Evolutionary conservation across 2,113 vertebrate genomes (phyloP), one percentile per base, ranked within the genome.

Genomic region (Arizona elegans): DNA sequence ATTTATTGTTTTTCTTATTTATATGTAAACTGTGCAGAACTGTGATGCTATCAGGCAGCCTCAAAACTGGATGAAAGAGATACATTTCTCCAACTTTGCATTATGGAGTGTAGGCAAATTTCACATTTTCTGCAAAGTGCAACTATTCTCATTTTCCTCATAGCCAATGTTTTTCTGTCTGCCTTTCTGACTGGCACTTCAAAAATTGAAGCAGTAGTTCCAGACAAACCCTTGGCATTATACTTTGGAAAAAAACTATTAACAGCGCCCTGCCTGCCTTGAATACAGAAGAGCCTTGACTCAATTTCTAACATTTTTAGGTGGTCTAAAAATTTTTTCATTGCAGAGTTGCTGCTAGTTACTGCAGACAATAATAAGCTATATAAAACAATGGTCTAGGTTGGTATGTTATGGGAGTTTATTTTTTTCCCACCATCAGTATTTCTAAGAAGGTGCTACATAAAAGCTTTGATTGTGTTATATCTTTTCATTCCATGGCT

Each of bases 391-490:
- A 1, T 24, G 29, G 21, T 81, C 23, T 19, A 52, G 33, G 3
- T 11, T 53, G 47, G 2, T n/a, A 53, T 33, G 65, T 17, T 17
- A 53, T 75, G 89, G 6, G 4, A 75, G 50, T 19, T 52, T 62
- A 50, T 29, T 70, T 11, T 55, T 9, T 81, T 91, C 53, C 23
- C 38, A 33, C 5, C 65, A 75, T 33, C 65, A 17, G n/a, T 75
- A 75, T 75, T 75, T 75, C 65, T 75, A n/a, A 91, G 91, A 87
- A 89, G 53, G 65, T 90, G 92, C 93, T 90, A 94, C 56, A 21
- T 38, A 92, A 95, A 94, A 52, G 26, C 56, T 8, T 92, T 94
- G 21, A 90, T 70, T 56, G 94, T 88, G 75, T 94, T 88, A 52
- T 90, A 93, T 90, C 55, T 58, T 87, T 92, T 53, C 95, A 90